Base-by-base conservation (phyloP, 2,797 vertebrate genomes). In the Premnoplex brunnescens region DNA sequence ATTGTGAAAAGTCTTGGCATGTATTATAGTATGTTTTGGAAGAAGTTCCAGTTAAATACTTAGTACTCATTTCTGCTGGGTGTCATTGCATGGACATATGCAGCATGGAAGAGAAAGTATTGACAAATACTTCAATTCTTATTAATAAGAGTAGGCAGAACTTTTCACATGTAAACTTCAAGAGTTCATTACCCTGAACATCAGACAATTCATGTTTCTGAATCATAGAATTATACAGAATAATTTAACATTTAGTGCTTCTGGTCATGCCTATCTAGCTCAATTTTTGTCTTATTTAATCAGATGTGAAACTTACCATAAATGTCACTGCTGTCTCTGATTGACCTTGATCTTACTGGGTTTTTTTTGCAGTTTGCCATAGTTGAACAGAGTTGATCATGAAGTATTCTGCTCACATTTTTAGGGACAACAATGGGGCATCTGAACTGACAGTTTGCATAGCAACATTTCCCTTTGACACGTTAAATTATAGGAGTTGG, bases 161-260 rank as follows among this genome's bases (percentile, higher is more conserved):
- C 30, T 88, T 96, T 93, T 62, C 67, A 71, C 63, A 82, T 94
- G 94, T 95, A 95, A 96, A 89, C 56, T 93, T 96, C 51, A 89
- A 49, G 78, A 58, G 64, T 58, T 89, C 54, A 52, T 55, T 96
- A 86, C 81, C 84, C 59, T 9, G 4, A 94, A 94, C 83, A 82
- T 58, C 41, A 90, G n/a, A 71, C 93, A 94, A 95, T 97, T 94
- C 30, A 7, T 72, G 56, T 93, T 97, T 96, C 87, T 64, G 85
- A 94, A 88, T 81, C 75, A 78, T 34, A 93, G 52, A 96, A 93
- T 51, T 77, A 72, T 55, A 59, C 23, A 12, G 43, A 96, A 95
- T 93, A 94, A 94, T 95, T 96, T 92, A 93, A 24, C 48, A 64
- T 83, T 60, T 56, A 91, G 49, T 87, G 41, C 68, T 96, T 96